These are phyloP conservation scores for Kryptolebias marmoratus DNA, from an alignment of 2,113 vertebrate species.

Conservation along the genomic window DNA sequence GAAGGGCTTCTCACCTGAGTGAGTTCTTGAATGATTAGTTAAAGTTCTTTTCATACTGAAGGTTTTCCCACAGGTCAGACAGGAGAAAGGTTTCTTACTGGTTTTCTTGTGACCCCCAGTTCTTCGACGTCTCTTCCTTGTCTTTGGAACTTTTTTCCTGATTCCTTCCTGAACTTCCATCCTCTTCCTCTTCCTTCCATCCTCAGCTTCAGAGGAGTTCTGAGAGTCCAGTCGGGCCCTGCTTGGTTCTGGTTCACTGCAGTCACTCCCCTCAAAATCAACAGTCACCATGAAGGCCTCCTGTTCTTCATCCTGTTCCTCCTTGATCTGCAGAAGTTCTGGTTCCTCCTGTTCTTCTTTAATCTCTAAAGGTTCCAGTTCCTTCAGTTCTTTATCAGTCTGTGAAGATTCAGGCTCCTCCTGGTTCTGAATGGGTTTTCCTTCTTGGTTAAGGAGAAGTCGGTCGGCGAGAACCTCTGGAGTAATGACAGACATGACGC, in stretches of 20 bases:
- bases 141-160: no score
- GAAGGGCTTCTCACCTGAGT: background rate
- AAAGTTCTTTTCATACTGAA: background rate
- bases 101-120: no score
- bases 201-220: background rate
- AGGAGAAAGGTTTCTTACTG: background rate
- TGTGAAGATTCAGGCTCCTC: background rate
- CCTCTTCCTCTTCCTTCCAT: background rate
- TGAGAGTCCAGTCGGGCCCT: background rate
- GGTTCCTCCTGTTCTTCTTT: background rate
- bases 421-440: background rate
- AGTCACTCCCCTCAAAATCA: background rate
- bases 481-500: background rate
- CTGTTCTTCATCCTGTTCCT: background rate
- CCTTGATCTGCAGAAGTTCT: background rate
- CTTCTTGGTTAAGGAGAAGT: background rate
- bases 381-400: background rate
- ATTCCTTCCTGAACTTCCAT: background rate
- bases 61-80: background rate
- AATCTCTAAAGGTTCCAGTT: background rate
- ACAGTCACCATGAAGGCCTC: background rate
- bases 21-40: no score
- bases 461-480: background rate
- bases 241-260: background rate
- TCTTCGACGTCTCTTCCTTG: background rate